A percentile compares a stretch with the other conserved stretches of the same genome.
These are phyloP conservation scores for Callocephalon fimbriatum DNA, from an alignment of 2,113 vertebrate genomes.

Conservation along the genomic window DNA sequence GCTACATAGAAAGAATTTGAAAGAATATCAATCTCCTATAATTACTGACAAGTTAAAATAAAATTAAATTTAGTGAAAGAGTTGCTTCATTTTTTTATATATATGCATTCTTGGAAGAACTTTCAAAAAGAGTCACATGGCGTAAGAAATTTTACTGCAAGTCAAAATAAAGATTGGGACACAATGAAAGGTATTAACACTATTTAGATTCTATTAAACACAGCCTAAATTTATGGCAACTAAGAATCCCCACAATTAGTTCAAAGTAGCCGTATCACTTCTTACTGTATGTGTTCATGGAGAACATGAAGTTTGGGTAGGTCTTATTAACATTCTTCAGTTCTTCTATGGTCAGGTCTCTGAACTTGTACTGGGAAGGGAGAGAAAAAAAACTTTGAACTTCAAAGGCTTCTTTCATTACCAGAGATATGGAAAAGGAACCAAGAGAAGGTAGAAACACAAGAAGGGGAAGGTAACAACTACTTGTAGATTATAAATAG, in stretches of 20 bases:
- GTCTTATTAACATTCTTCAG: slow-evolving; percentile 71
- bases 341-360: slow-evolving; percentile 83
- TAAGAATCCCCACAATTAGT: background rate
- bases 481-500: background rate
- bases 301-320: slow-evolving; percentile 78
- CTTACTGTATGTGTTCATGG: slow-evolving; percentile 84
- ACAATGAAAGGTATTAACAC: background rate
- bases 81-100: background rate
- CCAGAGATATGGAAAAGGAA: background rate
- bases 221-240: background rate
- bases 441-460: background rate
- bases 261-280: background rate
- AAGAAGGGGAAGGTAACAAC: background rate
- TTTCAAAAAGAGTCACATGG: background rate
- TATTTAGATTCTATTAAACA: background rate
- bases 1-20: background rate
- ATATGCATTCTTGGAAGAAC: background rate
- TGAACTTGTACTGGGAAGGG: slow-evolving; percentile 80
- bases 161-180: background rate
- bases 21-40: background rate
- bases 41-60: background rate
- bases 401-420: background rate
- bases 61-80: background rate
- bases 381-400: background rate
- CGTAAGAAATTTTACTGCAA: background rate